Evolutionary conservation across 2,888 invertebrate species (phyloP), one percentile per base, ranked within the genome.

Genomic region (Atherix ibis): DNA sequence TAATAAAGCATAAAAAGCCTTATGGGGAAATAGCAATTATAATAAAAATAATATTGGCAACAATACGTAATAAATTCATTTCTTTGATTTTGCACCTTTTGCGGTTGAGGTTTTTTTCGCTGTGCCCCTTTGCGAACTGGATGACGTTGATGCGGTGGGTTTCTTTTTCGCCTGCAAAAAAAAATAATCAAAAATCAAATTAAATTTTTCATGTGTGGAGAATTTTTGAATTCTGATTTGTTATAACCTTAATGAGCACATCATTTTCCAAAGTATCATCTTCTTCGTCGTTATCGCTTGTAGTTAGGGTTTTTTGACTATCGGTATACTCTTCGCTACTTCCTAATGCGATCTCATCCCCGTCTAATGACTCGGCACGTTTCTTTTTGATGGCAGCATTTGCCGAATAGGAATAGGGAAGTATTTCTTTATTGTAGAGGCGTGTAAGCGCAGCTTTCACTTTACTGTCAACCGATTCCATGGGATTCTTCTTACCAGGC

Each of bases 361-460:
- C n/a, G n/a, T n/a, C n/a, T n/a, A n/a, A n/a, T 3, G 48, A 52
- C 12, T 53, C 56, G 2, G 60, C 62, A 28, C 68, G 70, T 34
- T 73, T 77, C 46, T 73, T 75, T 44, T 73, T 74, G 4, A 71
- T 54, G 2, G 65, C 62, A 4, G 69, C 63, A 27, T 68, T 73
- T 48, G 49, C 55, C 8, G 84, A 73, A 58, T 91, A 94, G 0
- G 91, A 85, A 35, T 83, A 69, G 35, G 80, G 67, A 31, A 72
- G 66, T 1, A 73, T 69, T 43, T 76, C 76, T 57, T 95, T 95
- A 59, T 97, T 98, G 57, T 88, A 91, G 0, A 80, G 67, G 27
- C 92, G 72, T 0, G 97, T 98, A 56, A 98, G 79, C 0, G 94
- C 88, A 1, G 91, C 76, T 65, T 97, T 97, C 1, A 87, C 79